Conservation (phyloP, 2,797 vertebrate species). For the Acanthis flammea region DNA sequence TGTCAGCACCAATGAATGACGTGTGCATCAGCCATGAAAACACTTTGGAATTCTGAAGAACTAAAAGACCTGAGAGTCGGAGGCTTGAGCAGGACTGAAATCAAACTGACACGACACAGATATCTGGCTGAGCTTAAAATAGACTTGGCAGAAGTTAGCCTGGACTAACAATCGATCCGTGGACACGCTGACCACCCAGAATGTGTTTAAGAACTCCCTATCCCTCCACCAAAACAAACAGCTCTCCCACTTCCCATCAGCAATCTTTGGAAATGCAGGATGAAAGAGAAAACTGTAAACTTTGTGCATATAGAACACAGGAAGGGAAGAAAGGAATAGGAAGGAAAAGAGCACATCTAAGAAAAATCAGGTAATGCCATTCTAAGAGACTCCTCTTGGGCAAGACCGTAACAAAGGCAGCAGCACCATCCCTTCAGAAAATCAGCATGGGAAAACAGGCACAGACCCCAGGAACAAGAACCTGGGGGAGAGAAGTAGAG, state of each 20-base stretch:
- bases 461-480: not conserved
- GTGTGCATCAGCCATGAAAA: not conserved
- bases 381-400: not conserved
- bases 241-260: not conserved
- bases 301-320: not conserved
- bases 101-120: not conserved
- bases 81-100: not conserved
- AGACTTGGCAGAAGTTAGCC: conserved; percentile 11
- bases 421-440: not conserved
- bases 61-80: not conserved
- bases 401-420: not conserved
- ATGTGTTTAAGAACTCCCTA: not conserved
- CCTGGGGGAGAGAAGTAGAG: not conserved
- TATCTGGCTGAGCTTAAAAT: conserved; percentile 23
- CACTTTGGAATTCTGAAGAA: not conserved
- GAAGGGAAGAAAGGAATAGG: not conserved
- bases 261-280: not conserved
- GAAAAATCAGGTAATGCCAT: not conserved
- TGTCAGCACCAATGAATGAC: not conserved
- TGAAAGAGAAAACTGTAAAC: not conserved
- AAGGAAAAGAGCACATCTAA: not conserved
- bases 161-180: not conserved
- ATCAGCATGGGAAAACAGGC: not conserved
- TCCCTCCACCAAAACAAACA: not conserved
- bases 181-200: not conserved